Evolutionary conservation across 2,797 vertebrate genomes (phyloP).

Genomic region (Sebastes steindachneri): DNA sequence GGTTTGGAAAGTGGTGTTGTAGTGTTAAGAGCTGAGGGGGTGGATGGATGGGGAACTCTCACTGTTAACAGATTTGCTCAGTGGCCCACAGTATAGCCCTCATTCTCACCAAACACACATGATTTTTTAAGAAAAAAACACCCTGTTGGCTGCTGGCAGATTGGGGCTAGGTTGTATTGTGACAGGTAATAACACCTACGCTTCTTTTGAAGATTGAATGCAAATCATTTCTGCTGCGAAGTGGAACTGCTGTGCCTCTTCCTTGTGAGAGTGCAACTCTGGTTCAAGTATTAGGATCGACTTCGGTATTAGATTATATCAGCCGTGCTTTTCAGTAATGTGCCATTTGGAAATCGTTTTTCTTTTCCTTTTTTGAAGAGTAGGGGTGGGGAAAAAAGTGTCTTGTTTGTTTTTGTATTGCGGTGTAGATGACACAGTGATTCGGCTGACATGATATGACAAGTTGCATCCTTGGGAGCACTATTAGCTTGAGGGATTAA

Average conservation of each 20-base stretch:
- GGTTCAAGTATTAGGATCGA: conserved; percentile 45
- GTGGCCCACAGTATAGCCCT: background rate
- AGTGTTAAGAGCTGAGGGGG: background rate
- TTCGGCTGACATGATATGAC: conserved; percentile 45
- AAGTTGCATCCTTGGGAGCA: conserved; percentile 38
- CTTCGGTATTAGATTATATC: conserved; percentile 52
- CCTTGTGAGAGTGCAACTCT: conserved; percentile 20
- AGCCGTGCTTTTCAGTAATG: conserved; percentile 32
- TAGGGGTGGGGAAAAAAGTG: background rate
- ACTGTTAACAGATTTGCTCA: conserved; percentile 13
- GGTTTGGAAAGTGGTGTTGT: background rate
- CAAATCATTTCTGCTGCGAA: conserved; percentile 57
- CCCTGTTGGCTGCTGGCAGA: conserved; percentile 52
- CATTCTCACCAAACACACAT: background rate
- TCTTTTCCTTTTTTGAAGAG: background rate
- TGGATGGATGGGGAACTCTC: background rate
- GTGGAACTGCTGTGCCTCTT: conserved; percentile 24
- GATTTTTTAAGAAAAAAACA: conserved; percentile 11
- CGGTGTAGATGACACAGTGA: conserved; percentile 20
- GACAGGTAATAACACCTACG: conserved; percentile 60
- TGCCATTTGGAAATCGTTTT: conserved; percentile 12
- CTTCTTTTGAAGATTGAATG: conserved; percentile 68
- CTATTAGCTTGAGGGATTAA: conserved; percentile 48
- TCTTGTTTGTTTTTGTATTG: conserved; percentile 34
- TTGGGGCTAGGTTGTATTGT: conserved; percentile 62